Base-by-base conservation (phyloP, 2,888 invertebrate genomes). In the Caenorhabditis wallacei region DNA sequence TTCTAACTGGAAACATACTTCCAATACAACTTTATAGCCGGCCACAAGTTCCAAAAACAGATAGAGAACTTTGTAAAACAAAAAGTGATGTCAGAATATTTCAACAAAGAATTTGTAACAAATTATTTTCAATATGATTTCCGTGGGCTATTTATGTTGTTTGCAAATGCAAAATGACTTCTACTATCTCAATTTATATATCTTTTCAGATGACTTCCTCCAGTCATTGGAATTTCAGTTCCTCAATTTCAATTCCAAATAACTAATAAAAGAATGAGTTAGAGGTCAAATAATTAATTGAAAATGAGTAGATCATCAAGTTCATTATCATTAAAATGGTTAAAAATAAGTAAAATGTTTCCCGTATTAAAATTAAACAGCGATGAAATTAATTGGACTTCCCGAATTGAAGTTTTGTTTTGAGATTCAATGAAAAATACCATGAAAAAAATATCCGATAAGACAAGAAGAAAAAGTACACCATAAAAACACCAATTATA, bases 131-230 rank as follows among this genome's bases (percentile, higher is more conserved):
- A 40, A 30, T 3, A 30, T 30, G 3, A 5, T 30, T 30, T 30
- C 30, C 30, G 3, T 30, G 3, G 30, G 30, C 8, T 30, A 53
- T 5, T 53, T 24, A 24, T 13, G 5, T 61, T n/a, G 5, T 63
- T 16, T 63, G 40, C 20, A 59, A 4, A 11, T 63, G 46, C 46
- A 61, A 13, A 59, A 59, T 61, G 40, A 26, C 7, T 43, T 13
- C 59, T 18, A 16, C 4, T 26, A 26, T 46, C 2, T 63, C 24
- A 26, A 46, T 51, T 20, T 20, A 51, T 20, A 16, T 64, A 51
- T 64, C 61, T 48, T 64, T 64, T 20, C 64, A 64, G 64, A 64
- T 64, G 48, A 64, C n/a, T 51, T 63, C 48, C 26, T n/a, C 20
- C 13, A 40, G 57, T 57, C 35, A 35, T 5, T 5, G 46, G 26